These are phyloP conservation scores for Prunella himalayana DNA, from an alignment of 2,113 vertebrate genomes.

Conservation along the genomic window DNA sequence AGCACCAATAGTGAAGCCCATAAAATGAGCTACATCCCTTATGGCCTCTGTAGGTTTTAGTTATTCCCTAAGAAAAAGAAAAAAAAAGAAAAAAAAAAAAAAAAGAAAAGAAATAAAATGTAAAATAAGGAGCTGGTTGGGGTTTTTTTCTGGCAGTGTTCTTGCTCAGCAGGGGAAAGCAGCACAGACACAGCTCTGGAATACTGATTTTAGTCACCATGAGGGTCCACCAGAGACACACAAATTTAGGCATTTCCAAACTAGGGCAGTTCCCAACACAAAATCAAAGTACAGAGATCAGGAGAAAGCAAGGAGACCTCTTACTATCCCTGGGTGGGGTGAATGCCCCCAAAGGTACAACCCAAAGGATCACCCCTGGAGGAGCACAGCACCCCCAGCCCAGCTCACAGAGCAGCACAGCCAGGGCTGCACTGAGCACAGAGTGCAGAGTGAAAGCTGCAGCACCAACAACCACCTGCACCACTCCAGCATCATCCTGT, in stretches of 20 bases:
- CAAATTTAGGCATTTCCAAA: background rate
- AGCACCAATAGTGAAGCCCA: constrained; percentile 20
- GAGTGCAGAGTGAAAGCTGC: accelerated
- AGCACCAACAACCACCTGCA: background rate
- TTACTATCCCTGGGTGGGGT: background rate
- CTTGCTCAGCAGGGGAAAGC: background rate
- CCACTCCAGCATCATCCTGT: too few species aligned
- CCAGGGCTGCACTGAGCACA: accelerated
- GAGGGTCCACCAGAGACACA: background rate
- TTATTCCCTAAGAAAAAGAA: background rate
- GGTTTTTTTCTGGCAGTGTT: background rate
- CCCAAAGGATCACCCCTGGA: background rate
- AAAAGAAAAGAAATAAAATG: background rate
- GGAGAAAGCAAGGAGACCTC: background rate
- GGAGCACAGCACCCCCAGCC: accelerated
- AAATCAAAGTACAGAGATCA: background rate
- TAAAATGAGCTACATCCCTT: background rate
- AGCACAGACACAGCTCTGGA: background rate
- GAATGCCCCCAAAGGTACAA: background rate
- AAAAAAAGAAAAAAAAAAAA: accelerated
- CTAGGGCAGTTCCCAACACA: background rate
- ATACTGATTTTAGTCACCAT: background rate
- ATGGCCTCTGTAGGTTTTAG: constrained; percentile 33
- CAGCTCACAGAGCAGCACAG: accelerated
- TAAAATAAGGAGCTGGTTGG: constrained; percentile 43